Conservation (phyloP, 2,113 vertebrate species). For the Phasianus colchicus region DNA sequence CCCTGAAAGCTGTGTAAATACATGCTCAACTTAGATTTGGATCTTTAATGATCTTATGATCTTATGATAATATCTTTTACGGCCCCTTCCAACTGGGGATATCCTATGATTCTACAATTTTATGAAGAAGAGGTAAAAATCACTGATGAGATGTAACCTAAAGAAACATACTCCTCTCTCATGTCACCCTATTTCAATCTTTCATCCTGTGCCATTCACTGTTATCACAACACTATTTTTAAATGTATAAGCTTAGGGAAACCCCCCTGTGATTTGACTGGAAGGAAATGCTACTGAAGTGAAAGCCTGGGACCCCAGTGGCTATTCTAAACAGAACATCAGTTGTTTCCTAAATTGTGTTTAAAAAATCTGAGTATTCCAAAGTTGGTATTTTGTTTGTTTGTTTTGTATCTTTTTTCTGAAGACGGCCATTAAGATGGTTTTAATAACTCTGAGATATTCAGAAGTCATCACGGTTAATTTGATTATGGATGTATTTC, state of each 20-base stretch:
- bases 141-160: not conserved
- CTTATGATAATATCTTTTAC: too few relatives aligned
- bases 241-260: not conserved
- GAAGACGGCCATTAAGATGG: not conserved
- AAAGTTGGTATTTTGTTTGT: constrained; percentile 1
- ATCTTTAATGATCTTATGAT: too few relatives aligned
- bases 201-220: not conserved
- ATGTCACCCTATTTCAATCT: not conserved
- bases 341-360: not conserved
- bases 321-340: not conserved
- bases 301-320: not conserved
- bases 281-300: not conserved
- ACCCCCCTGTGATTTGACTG: not conserved
- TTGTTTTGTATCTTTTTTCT: not conserved
- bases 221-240: not conserved
- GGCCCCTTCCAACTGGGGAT: too few relatives aligned
- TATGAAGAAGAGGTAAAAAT: not conserved
- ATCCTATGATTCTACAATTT: too few relatives aligned
- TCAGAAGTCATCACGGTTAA: not conserved
- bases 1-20: not conserved
- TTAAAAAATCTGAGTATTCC: not conserved
- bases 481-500: not conserved
- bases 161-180: accelerated
- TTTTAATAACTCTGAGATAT: not conserved
- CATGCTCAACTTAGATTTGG: not conserved